Percentiles rank a stretch among this genome's conserved stretches.
Evolutionary conservation across 2,888 invertebrate genomes (phyloP).

Genomic region (Ecdyonurus torrentis): DNA sequence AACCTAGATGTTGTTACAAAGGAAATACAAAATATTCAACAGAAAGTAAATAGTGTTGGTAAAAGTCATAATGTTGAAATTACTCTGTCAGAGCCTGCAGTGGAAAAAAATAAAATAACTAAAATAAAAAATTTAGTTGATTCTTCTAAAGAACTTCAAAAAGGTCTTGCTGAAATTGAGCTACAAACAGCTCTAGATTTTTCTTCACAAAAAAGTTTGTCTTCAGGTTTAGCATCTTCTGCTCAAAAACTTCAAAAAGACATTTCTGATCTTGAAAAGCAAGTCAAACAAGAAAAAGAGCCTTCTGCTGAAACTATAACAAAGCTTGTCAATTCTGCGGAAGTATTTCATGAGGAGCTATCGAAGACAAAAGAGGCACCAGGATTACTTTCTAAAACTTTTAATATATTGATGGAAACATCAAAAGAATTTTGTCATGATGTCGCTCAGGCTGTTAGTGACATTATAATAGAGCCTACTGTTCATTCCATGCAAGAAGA

Average conservation of each 20-base stretch:
- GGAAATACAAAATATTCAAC: too few relatives aligned
- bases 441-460: background rate
- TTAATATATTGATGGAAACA: background rate
- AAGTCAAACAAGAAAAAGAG: background rate
- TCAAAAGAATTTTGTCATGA: background rate
- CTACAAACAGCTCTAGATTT: background rate
- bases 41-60: background rate
- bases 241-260: constrained; percentile 10
- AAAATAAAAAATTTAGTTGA: background rate
- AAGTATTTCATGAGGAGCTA: background rate
- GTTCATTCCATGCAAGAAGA: constrained; percentile 2
- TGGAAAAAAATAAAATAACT: background rate
- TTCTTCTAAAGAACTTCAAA: constrained; percentile 4
- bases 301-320: background rate
- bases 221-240: constrained; percentile 2
- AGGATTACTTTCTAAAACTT: background rate
- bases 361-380: background rate
- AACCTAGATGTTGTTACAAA: too few relatives aligned
- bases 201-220: background rate
- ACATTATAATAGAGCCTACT: background rate
- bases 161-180: constrained; percentile 2
- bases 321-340: background rate
- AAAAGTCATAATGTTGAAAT: background rate
- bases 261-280: constrained; percentile 10
- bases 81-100: too few relatives aligned